Evolutionary conservation across 2,888 invertebrate species (phyloP).

Genomic region (Epirrhoe tristata): DNA sequence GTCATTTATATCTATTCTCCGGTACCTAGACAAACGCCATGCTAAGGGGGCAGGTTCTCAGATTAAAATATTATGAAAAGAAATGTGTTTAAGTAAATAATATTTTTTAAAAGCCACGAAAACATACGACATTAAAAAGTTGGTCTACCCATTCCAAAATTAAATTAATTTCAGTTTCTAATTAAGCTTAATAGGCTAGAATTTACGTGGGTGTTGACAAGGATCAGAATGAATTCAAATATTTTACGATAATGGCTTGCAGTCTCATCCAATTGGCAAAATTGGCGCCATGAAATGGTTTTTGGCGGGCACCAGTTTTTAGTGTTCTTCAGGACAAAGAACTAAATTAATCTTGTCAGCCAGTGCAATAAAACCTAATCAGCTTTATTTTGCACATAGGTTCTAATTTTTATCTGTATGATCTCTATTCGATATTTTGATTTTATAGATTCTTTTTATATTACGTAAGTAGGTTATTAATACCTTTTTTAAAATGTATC

Average conservation of each 20-base stretch:
- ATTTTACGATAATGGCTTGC: slow-evolving; percentile 39
- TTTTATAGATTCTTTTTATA: too few species aligned
- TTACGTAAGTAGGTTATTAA: background rate
- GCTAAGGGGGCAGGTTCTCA: too few species aligned
- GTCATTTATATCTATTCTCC: too few species aligned
- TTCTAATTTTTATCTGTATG: too few species aligned
- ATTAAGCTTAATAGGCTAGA: background rate
- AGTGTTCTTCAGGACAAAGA: background rate
- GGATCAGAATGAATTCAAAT: slow-evolving; percentile 42
- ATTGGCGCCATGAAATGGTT: slow-evolving; percentile 44
- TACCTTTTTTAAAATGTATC: too few species aligned
- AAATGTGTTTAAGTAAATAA: too few species aligned
- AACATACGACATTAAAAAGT: too few species aligned
- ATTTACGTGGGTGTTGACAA: slow-evolving; percentile 40
- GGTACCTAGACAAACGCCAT: too few species aligned
- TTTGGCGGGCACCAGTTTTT: slow-evolving; percentile 11
- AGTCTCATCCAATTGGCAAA: slow-evolving; percentile 31
- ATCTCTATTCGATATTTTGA: too few species aligned
- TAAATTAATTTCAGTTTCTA: background rate
- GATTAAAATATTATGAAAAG: too few species aligned
- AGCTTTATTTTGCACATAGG: too few species aligned
- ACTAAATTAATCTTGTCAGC: background rate
- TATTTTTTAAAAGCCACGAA: too few species aligned
- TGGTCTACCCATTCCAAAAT: background rate
- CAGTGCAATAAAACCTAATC: background rate